Percentiles rank a stretch among this genome's conserved stretches.
Evolutionary conservation across 2,113 vertebrate species (phyloP).

Genomic region (Platysternon megacephalum): DNA sequence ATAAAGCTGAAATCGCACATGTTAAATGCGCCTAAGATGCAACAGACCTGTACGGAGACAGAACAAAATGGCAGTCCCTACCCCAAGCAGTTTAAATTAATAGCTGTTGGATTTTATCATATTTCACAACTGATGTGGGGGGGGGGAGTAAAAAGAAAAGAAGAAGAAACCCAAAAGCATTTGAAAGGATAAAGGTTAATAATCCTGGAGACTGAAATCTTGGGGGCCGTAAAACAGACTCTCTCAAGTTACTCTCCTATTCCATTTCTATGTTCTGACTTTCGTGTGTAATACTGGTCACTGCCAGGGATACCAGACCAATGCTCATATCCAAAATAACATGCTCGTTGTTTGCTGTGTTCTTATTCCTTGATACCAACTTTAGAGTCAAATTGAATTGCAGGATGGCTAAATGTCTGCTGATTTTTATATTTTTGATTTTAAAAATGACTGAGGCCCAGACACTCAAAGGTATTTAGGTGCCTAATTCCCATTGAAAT

Average conservation of each 20-base stretch:
- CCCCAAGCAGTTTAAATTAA: background rate
- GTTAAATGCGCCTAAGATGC: too few species aligned
- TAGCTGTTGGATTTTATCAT: background rate
- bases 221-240: background rate
- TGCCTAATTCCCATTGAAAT: too few species aligned
- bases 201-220: background rate
- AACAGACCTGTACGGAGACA: too few species aligned
- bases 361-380: background rate
- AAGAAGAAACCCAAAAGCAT: background rate
- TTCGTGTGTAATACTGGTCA: fast-evolving
- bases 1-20: too few species aligned
- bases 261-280: background rate
- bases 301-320: background rate
- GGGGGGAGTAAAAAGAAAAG: background rate
- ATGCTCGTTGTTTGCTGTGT: background rate
- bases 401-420: background rate
- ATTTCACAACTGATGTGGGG: background rate
- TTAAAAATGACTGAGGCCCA: too few species aligned
- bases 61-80: fast-evolving
- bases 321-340: background rate
- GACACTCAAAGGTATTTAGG: too few species aligned
- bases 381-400: background rate
- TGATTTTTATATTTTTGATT: background rate
- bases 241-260: background rate
- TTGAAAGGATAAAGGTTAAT: background rate